phyloP scores from a whole-genome alignment of 1,140 invertebrate species.

The Oreohelix idahoensis region DNA sequence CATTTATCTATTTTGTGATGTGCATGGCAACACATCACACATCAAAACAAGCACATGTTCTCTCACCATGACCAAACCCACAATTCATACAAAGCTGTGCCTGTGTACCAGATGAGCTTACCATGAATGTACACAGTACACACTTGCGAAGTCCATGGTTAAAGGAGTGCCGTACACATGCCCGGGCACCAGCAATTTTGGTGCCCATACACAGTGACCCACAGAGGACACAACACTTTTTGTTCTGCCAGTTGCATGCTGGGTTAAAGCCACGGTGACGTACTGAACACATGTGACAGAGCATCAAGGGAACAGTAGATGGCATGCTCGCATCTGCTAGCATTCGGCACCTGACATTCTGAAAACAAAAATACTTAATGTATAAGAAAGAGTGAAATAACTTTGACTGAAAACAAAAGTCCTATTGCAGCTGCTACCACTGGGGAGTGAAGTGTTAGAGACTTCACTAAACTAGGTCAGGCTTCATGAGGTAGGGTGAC shows the following conservation, averaged over 20 bases:
- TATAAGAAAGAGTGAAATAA: too few relatives aligned
- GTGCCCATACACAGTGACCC: background rate
- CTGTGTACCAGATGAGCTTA: background rate
- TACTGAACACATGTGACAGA: background rate
- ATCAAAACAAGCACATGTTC: conserved; percentile 16
- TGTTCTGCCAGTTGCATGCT: conserved; percentile 28
- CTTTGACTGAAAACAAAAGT: too few relatives aligned
- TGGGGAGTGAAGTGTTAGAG: too few relatives aligned
- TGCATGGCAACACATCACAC: background rate
- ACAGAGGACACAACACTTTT: conserved; percentile 27
- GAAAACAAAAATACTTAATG: background rate
- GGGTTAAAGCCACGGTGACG: background rate
- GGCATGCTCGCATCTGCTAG: background rate
- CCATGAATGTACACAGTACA: conserved; percentile 11
- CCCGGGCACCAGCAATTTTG: background rate
- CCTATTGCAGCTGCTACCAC: too few relatives aligned
- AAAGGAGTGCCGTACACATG: background rate
- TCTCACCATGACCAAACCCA: background rate
- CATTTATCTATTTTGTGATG: too few relatives aligned
- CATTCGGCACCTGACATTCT: conserved; percentile 11
- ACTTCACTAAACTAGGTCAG: too few relatives aligned
- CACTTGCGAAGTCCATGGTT: conserved; percentile 1
- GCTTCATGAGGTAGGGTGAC: too few relatives aligned
- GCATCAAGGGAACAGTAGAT: conserved; percentile 9
- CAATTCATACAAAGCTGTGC: conserved; percentile 21